Percentiles rank a stretch among this genome's conserved stretches.
These are phyloP conservation scores for Triplophysa bombifrons DNA, from an alignment of 2,797 vertebrate genomes.

Conservation along the genomic window DNA sequence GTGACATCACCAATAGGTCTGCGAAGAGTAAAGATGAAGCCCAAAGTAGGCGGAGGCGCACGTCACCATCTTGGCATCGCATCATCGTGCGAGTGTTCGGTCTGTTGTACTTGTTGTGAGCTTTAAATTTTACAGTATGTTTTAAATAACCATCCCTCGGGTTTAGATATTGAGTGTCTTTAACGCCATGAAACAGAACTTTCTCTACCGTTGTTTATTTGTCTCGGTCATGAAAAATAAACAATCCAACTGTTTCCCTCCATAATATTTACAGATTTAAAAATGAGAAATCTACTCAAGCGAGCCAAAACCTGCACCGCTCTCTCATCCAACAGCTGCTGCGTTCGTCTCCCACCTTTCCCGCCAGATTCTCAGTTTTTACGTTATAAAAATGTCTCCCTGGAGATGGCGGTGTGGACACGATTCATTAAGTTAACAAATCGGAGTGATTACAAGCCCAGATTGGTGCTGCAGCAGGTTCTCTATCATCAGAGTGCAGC, in stretches of 20 bases:
- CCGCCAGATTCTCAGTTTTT: constrained; percentile 46
- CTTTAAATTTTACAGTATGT: not conserved
- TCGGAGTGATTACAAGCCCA: constrained; percentile 68
- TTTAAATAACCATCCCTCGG: not conserved
- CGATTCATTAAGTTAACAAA: constrained; percentile 74
- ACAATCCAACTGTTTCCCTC: constrained; percentile 44
- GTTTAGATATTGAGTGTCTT: constrained; percentile 5
- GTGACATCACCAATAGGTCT: too few species aligned
- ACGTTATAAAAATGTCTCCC: constrained; percentile 61
- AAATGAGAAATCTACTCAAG: constrained; percentile 40
- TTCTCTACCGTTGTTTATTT: constrained; percentile 26
- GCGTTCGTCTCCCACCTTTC: constrained; percentile 42
- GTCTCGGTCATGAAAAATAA: constrained; percentile 6
- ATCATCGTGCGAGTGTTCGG: not conserved
- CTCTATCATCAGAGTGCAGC: constrained; percentile 64
- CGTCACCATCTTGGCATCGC: too few species aligned
- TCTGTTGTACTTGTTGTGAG: not conserved
- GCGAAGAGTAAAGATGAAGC: too few species aligned
- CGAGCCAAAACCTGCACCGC: constrained; percentile 38
- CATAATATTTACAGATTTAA: constrained; percentile 48
- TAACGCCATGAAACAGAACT: constrained; percentile 19
- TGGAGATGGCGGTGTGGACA: constrained; percentile 56
- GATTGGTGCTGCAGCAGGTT: constrained; percentile 68
- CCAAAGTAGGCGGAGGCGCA: too few species aligned
- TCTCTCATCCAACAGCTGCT: constrained; percentile 50